Percentiles rank a stretch among this genome's conserved stretches.
These are phyloP conservation scores for Malacoraja senta DNA, from an alignment of 2,797 vertebrate species.

Conservation along the genomic window DNA sequence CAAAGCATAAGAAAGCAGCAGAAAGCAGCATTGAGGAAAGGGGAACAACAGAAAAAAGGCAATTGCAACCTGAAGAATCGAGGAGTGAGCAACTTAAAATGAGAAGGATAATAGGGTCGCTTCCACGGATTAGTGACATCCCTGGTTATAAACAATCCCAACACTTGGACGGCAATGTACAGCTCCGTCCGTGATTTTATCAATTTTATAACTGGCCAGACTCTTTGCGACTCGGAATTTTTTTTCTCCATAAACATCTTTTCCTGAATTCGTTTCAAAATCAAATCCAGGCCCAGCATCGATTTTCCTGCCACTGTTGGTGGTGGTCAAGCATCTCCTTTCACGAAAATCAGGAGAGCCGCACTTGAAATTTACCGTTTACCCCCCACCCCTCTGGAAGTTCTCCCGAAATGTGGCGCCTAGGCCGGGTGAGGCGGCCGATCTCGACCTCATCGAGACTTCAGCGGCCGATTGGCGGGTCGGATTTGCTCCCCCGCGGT, in stretches of 20 bases:
- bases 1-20: background rate
- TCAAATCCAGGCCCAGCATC: background rate
- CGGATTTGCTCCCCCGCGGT: no score
- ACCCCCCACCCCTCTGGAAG: no score
- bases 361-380: no score
- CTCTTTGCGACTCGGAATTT: no score
- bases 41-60: background rate
- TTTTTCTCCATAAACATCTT: background rate
- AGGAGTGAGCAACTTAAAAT: background rate
- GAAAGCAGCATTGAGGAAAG: background rate
- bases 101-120: background rate
- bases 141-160: background rate
- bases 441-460: no score
- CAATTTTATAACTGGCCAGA: background rate
- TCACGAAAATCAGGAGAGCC: no score
- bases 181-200: background rate
- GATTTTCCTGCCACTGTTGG: no score
- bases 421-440: no score
- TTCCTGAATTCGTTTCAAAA: background rate
- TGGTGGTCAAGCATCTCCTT: no score
- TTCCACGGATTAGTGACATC: background rate
- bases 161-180: background rate
- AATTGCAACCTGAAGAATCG: background rate
- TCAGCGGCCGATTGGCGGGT: no score
- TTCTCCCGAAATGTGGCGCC: no score